Evolutionary conservation across 2,797 vertebrate species (phyloP).

Genomic region (Poecilia picta): DNA sequence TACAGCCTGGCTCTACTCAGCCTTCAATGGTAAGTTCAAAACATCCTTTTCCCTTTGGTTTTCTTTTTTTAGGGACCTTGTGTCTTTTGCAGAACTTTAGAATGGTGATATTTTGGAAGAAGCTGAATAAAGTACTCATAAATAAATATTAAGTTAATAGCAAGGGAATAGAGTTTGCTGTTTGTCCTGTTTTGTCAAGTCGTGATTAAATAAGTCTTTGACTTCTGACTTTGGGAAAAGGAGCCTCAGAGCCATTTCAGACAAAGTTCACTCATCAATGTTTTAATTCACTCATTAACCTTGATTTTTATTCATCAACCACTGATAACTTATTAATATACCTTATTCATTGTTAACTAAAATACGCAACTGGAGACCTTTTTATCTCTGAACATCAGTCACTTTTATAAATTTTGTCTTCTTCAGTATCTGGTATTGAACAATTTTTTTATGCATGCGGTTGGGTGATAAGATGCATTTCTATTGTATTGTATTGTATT

Average conservation of each 20-base stretch:
- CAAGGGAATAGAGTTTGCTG: background rate
- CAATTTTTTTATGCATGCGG: background rate
- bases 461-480: background rate
- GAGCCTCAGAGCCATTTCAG: background rate
- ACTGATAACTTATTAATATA: background rate
- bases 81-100: background rate
- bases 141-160: background rate
- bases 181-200: background rate
- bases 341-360: background rate
- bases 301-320: slow-evolving; percentile 3
- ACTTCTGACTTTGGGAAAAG: background rate
- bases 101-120: background rate
- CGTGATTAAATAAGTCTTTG: background rate
- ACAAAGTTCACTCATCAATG: background rate
- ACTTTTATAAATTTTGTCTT: background rate
- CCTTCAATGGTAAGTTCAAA: slow-evolving; percentile 79
- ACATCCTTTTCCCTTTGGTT: background rate
- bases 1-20: slow-evolving; percentile 73
- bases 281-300: background rate
- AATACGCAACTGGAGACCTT: background rate
- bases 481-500: too few relatives aligned
- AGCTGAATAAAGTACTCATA: background rate
- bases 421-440: background rate
- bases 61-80: background rate
- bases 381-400: background rate